Evolutionary conservation across 23 tunicate species (phyloP).

Genomic region (Ciona savignyi): DNA sequence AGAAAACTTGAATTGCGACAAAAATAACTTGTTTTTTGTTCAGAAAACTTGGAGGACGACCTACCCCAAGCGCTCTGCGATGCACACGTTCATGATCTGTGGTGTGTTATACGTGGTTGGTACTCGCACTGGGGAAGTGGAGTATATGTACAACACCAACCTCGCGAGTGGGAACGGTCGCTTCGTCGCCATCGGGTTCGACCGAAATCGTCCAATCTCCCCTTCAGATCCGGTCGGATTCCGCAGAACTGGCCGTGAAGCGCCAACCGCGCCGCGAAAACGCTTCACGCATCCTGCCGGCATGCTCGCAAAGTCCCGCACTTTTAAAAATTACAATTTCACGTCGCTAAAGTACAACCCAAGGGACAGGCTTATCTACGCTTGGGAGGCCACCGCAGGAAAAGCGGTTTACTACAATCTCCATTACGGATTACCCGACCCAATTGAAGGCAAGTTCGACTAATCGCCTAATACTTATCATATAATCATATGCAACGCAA

Average conservation of each 20-base stretch:
- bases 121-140: constrained; percentile 37
- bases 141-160: constrained; percentile 75
- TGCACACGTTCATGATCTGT: constrained; percentile 70
- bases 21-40: too few species aligned
- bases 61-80: constrained; percentile 8
- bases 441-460: constrained; percentile 7
- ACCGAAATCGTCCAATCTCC: constrained; percentile 21
- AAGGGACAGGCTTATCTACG: constrained; percentile 58
- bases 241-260: neutral
- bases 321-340: constrained; percentile 48
- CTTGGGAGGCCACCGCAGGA: constrained; percentile 51
- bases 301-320: neutral
- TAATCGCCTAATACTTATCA: too few species aligned
- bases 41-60: constrained; percentile 76
- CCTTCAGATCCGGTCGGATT: constrained; percentile 15
- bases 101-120: constrained; percentile 74
- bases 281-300: constrained; percentile 7
- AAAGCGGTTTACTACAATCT: constrained; percentile 61
- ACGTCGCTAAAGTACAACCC: constrained; percentile 69
- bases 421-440: constrained; percentile 43
- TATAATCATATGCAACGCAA: too few species aligned
- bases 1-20: too few species aligned
- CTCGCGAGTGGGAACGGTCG: constrained; percentile 6
- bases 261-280: constrained; percentile 11
- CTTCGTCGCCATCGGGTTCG: constrained; percentile 38